A percentile compares a stretch with the other conserved stretches of the same genome.
Conservation (phyloP, 2,113 vertebrate genomes). For the Sebastes fasciatus region DNA sequence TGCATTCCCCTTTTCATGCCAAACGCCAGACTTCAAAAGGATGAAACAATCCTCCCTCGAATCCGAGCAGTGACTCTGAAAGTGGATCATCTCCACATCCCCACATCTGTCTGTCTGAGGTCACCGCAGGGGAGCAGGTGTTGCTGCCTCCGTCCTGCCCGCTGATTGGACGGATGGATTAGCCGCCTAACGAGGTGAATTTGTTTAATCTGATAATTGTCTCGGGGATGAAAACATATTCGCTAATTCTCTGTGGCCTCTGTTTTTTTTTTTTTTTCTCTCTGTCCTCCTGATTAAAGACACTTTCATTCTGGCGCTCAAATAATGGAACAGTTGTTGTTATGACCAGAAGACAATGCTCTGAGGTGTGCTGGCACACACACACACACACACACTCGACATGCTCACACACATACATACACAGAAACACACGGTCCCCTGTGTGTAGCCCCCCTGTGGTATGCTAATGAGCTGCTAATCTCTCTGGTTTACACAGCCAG, state of each 20-base stretch:
- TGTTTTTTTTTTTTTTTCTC: constrained; percentile 26
- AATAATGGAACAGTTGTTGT: constrained; percentile 79
- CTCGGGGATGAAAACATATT: constrained; percentile 70
- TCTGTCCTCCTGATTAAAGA: constrained; percentile 76
- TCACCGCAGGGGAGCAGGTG: constrained; percentile 67
- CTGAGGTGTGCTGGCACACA: constrained; percentile 61
- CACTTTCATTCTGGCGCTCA: constrained; percentile 64
- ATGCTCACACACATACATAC: constrained; percentile 35
- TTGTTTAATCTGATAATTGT: constrained; percentile 81
- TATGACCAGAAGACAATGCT: constrained; percentile 80
- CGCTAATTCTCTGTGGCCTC: constrained; percentile 68
- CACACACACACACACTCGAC: constrained; percentile 37
- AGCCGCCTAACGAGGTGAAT: constrained; percentile 74
- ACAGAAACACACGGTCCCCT: constrained; percentile 58
- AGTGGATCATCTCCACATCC: constrained; percentile 71
- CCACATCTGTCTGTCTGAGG: constrained; percentile 58
- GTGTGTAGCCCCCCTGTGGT: constrained; percentile 77
- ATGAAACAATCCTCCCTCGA: constrained; percentile 60
- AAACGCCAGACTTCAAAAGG: constrained; percentile 63
- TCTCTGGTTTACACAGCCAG: constrained; percentile 80
- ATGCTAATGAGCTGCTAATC: constrained; percentile 84
- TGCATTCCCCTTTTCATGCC: constrained; percentile 60
- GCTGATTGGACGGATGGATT: constrained; percentile 75
- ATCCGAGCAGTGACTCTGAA: constrained; percentile 43
- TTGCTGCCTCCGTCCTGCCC: constrained; percentile 57